Percentiles rank a stretch among this genome's conserved stretches.
Conservation (phyloP, 2,888 invertebrate species). For the Lasioglossum figueresi region DNA sequence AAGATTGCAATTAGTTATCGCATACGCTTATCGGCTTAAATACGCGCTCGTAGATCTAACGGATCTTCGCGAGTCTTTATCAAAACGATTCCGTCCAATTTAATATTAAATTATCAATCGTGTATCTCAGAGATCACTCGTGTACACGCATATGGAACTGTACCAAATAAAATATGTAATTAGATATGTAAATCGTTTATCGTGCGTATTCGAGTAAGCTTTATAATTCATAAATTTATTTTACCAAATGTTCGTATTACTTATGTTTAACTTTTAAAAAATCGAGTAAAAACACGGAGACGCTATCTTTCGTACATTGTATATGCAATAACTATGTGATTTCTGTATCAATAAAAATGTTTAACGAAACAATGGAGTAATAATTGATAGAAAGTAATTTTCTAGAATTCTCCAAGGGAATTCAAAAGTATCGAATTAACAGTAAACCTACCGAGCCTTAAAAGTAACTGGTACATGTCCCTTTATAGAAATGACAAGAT, state of each 20-base stretch:
- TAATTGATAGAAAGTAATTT: background rate
- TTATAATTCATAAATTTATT: background rate
- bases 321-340: background rate
- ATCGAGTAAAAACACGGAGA: background rate
- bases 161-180: slow-evolving; percentile 2
- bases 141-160: background rate
- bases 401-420: background rate
- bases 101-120: slow-evolving; percentile 13
- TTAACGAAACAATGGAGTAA: background rate
- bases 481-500: too few species aligned
- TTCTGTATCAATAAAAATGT: slow-evolving; percentile 5
- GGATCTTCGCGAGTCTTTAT: slow-evolving; percentile 40
- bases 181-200: background rate
- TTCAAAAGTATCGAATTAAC: too few species aligned
- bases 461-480: too few species aligned
- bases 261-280: background rate
- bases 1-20: slow-evolving; percentile 7
- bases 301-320: background rate
- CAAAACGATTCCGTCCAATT: slow-evolving; percentile 54
- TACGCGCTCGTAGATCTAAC: slow-evolving; percentile 20
- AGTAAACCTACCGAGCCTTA: too few species aligned
- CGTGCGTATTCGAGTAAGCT: background rate
- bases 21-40: slow-evolving; percentile 10
- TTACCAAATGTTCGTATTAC: background rate
- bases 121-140: background rate